Evolutionary conservation across 2,113 vertebrate species (phyloP), one percentile per base, ranked within the genome.

Genomic region (Thunnus thynnus): DNA sequence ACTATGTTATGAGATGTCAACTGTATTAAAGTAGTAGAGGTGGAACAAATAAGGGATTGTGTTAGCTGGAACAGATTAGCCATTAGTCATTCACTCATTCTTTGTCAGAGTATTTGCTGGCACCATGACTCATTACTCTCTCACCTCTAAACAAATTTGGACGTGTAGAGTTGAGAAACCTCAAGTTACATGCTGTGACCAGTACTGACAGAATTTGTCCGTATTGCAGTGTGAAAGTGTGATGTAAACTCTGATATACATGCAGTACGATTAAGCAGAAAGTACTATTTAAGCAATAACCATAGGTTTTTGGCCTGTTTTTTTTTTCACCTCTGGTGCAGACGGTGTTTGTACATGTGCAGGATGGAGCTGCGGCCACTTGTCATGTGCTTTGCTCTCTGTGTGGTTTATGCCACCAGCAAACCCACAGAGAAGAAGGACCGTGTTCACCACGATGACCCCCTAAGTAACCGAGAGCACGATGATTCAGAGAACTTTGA

Each of bases 381-480:
- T 61, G 89, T 98, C 18, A 89, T 97, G 83, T 97, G 95, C 76
- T 92, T 99, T 58, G 94, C 89, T 0, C 93, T 98, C 60, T 98
- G 96, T 75, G 90, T 95, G 68, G 94, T 95, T 58, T 96, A 96
- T 46, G 92, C 95, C 75, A 94, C 96, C 16, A 95, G 96, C 90
- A 99, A 99, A 79, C 98, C 98, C 72, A 99, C 96, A 0, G 98
- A 99, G 80, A 98, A 97, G 85, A 99, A 99, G 78, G 97, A 98
- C 16, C 96, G 98, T 0, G 91, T 99, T 4, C 96, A 98, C 86
- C 97, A 98, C 0, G 98, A 99, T 3, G 89, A 96, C 0, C 97
- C 95, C 46, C 97, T 99, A 22, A 99, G 98, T 2, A 92, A 96
- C 85, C 95, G 95, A 61, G 94, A 95, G 25, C 98, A 99, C 1